Percentiles rank a stretch among this genome's conserved stretches.
Evolutionary conservation across 2,888 invertebrate genomes (phyloP).

Genomic region (Athripsodes cinereus): DNA sequence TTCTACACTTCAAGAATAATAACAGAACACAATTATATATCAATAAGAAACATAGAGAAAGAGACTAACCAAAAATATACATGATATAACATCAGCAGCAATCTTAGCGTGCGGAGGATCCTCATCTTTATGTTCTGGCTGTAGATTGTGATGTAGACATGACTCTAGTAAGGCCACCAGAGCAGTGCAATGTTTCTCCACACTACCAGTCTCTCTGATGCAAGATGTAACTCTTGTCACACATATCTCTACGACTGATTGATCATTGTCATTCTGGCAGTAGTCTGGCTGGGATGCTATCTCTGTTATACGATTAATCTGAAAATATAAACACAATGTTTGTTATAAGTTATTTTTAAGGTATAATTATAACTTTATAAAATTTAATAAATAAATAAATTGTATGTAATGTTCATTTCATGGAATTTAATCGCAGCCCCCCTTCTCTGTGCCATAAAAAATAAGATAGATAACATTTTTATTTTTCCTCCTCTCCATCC

Average conservation of each 20-base stretch:
- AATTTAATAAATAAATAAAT: too few relatives aligned
- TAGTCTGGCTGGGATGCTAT: conserved; percentile 82
- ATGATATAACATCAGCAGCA: conserved; percentile 90
- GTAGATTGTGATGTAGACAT: conserved; percentile 82
- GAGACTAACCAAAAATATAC: conserved; percentile 77
- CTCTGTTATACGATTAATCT: conserved; percentile 69
- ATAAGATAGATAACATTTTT: too few relatives aligned
- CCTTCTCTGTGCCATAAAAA: too few relatives aligned
- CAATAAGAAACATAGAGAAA: too few relatives aligned
- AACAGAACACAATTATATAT: too few relatives aligned
- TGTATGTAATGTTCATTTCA: too few relatives aligned
- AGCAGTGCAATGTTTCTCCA: conserved; percentile 79
- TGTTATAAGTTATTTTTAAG: too few relatives aligned
- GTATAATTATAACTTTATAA: too few relatives aligned
- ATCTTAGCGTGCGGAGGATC: conserved; percentile 96
- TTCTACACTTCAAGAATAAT: too few relatives aligned
- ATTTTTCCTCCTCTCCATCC: too few relatives aligned
- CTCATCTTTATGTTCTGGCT: conserved; percentile 68
- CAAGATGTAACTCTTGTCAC: conserved; percentile 87
- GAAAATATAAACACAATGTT: too few relatives aligned
- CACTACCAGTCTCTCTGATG: conserved; percentile 80
- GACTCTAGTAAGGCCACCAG: conserved; percentile 80
- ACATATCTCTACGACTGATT: conserved; percentile 92
- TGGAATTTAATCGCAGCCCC: too few relatives aligned
- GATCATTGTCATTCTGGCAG: conserved; percentile 81